phyloP scores from a whole-genome alignment of 2,797 vertebrate species.

The Acanthiza pusilla region DNA sequence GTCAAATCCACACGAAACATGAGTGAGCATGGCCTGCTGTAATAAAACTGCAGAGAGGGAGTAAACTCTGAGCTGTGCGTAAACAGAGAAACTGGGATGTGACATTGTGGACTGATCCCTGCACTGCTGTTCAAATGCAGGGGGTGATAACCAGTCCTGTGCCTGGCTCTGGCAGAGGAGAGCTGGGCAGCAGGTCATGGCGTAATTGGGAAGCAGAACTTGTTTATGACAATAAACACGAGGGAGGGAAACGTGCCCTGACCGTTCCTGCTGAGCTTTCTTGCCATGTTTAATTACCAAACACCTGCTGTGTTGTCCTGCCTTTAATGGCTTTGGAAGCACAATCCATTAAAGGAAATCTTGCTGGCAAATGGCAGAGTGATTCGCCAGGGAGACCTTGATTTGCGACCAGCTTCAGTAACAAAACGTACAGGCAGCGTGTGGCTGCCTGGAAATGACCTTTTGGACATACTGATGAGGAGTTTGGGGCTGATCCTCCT shows the following conservation, averaged over 20 bases:
- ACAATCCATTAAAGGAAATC: neutral
- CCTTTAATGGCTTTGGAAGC: neutral
- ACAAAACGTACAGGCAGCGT: rapidly evolving
- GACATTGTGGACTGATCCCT: neutral
- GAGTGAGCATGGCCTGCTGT: neutral
- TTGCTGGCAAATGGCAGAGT: neutral
- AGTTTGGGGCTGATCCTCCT: neutral
- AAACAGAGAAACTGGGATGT: neutral
- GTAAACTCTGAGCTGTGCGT: neutral
- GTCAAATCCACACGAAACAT: rapidly evolving
- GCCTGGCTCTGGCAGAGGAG: neutral
- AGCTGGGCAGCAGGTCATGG: neutral
- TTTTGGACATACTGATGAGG: neutral
- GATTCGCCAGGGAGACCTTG: neutral
- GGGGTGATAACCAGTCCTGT: neutral
- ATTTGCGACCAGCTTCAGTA: neutral
- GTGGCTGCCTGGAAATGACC: neutral
- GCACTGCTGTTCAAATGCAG: neutral
- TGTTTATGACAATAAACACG: neutral
- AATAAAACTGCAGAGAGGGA: neutral
- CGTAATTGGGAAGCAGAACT: neutral
- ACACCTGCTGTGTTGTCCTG: slow-evolving; percentile 11
- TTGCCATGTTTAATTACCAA: slow-evolving; percentile 1
- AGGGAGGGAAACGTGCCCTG: neutral
- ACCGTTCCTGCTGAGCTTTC: neutral